Base-by-base conservation (phyloP, 2,888 invertebrate genomes). In the Zonitis immaculata region DNA sequence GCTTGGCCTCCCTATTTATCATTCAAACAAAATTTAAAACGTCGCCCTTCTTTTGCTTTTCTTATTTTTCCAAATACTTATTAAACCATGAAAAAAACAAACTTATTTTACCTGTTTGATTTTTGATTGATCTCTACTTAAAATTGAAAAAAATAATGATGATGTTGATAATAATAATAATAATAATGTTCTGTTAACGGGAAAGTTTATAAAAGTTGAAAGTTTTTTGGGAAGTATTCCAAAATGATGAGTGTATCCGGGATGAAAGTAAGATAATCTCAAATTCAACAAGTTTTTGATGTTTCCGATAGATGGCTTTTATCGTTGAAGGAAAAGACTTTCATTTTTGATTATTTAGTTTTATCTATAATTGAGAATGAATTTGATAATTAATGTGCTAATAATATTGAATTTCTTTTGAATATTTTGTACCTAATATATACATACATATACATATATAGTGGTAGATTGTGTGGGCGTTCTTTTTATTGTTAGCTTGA, bases 1-100 rank as follows among this genome's bases (percentile, higher is more conserved):
- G 68, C 66, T 65, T 67, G 67, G 64, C 68, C 70, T 64, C 66
- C 65, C 73, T n/a, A 73, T 75, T 73, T 74, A 69, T 75, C 75
- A 74, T 74, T 72, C 70, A 67, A 5, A 4, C 68, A 58, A 64
- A 69, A 70, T 68, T 70, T 69, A 64, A 68, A 71, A 65, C 61
- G 64, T 67, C 63, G 6, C 32, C 64, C 61, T 57, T 49, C 51
- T 42, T n/a, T n/a, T n/a, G n/a, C n/a, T n/a, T n/a, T n/a, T n/a
- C n/a, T n/a, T n/a, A n/a, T n/a, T n/a, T n/a, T n/a, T n/a, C n/a
- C n/a, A n/a, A n/a, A n/a, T n/a, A n/a, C n/a, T n/a, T n/a, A n/a
- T n/a, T n/a, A n/a, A n/a, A n/a, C n/a, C n/a, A n/a, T n/a, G n/a
- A n/a, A n/a, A n/a, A n/a, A n/a, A n/a, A n/a, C n/a, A n/a, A n/a